Conservation (phyloP, 2,113 vertebrate species). For the Triplophysa rosa region DNA sequence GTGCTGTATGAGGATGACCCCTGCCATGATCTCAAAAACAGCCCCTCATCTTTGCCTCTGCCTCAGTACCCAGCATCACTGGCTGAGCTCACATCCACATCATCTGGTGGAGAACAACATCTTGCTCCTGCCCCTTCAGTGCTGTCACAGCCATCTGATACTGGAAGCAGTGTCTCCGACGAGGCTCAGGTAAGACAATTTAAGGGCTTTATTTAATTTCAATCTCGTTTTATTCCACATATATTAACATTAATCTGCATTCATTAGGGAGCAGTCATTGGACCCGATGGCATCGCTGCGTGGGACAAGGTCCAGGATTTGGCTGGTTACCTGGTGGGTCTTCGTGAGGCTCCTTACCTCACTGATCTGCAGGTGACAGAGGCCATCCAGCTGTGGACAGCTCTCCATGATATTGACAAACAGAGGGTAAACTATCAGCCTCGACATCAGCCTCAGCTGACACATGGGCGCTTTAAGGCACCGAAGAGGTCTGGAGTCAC, state of each 20-base stretch:
- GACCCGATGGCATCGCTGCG: too few relatives aligned
- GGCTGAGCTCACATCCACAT: not conserved
- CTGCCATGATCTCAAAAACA: not conserved
- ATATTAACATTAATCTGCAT: too few relatives aligned
- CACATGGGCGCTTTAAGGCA: slow-evolving; percentile 12
- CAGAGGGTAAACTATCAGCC: not conserved
- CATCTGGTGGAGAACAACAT: slow-evolving; percentile 10
- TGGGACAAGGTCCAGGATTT: too few relatives aligned
- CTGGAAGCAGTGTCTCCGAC: too few relatives aligned
- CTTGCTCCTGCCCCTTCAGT: not conserved
- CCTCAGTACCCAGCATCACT: not conserved
- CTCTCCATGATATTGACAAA: not conserved
- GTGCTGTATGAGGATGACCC: slow-evolving; percentile 17
- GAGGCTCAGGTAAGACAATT: too few relatives aligned
- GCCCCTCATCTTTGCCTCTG: not conserved
- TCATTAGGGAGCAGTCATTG: too few relatives aligned
- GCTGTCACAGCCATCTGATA: not conserved
- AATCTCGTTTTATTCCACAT: too few relatives aligned
- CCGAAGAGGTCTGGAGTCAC: slow-evolving; percentile 10
- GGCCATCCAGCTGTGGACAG: slow-evolving; percentile 11
- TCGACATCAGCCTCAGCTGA: slow-evolving; percentile 26
- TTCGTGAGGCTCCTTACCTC: too few relatives aligned
- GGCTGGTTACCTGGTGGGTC: too few relatives aligned
- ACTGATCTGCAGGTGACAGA: slow-evolving; percentile 32
- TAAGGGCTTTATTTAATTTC: too few relatives aligned